Percentiles rank a stretch among this genome's conserved stretches.
phyloP scores from a whole-genome alignment of 2,113 vertebrate genomes.

The Orientallactaga bullata region DNA sequence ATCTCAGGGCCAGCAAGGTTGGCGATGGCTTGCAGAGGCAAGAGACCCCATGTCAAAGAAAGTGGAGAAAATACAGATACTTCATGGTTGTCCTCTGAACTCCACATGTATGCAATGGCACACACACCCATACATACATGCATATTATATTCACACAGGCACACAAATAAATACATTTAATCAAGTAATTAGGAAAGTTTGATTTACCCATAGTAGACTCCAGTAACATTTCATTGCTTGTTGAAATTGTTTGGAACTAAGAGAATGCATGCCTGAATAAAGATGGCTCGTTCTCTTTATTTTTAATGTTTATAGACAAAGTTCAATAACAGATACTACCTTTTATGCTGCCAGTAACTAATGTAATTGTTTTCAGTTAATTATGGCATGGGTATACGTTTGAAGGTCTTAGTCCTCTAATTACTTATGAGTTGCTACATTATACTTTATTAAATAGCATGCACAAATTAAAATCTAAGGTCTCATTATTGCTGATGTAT shows the following conservation, averaged over 20 bases:
- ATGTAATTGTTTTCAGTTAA: slow-evolving; percentile 51
- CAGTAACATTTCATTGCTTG: background rate
- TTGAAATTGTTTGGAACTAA: slow-evolving; percentile 19
- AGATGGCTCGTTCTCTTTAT: background rate
- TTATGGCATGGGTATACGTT: background rate
- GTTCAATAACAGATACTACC: slow-evolving; percentile 44
- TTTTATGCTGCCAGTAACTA: slow-evolving; percentile 16
- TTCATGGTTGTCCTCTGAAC: too few species aligned
- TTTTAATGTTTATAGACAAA: slow-evolving; percentile 19
- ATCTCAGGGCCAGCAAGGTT: too few species aligned
- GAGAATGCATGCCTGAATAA: background rate
- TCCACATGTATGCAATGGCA: too few species aligned
- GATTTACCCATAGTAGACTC: background rate
- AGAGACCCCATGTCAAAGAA: background rate
- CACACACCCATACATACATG: too few species aligned
- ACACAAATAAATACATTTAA: too few species aligned
- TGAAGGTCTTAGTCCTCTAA: slow-evolving; percentile 47
- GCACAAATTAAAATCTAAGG: background rate
- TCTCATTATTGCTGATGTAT: background rate
- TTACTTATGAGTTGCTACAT: background rate
- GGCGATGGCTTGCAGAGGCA: too few species aligned
- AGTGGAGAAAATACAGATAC: background rate
- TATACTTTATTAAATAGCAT: background rate
- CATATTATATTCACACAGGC: too few species aligned
- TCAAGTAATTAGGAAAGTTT: background rate